Percentiles rank a stretch among this genome's conserved stretches.
Evolutionary conservation across 2,888 invertebrate genomes (phyloP).

Genomic region (Tortricodes alternella): DNA sequence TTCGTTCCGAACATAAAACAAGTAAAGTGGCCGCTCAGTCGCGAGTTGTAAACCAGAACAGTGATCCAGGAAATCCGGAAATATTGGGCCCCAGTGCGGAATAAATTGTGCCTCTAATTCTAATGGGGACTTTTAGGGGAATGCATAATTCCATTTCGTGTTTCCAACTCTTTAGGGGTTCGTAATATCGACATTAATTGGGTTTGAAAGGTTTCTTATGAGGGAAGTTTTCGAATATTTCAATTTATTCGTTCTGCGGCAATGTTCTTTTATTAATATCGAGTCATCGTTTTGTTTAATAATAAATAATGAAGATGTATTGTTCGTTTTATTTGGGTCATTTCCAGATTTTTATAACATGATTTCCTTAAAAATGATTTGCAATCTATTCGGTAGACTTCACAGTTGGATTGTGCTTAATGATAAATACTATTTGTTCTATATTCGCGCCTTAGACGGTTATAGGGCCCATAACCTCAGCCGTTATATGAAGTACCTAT

Average conservation of each 20-base stretch:
- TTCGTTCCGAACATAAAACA: slow-evolving; percentile 8
- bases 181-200: slow-evolving; percentile 72
- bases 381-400: too few relatives aligned
- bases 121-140: slow-evolving; percentile 77
- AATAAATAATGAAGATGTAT: too few relatives aligned
- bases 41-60: slow-evolving; percentile 33
- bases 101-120: slow-evolving; percentile 74
- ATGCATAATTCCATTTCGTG: slow-evolving; percentile 78
- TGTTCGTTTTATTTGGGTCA: too few relatives aligned
- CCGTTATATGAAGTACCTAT: too few relatives aligned
- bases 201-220: slow-evolving; percentile 73
- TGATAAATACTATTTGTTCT: too few relatives aligned
- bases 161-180: slow-evolving; percentile 78
- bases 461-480: too few relatives aligned
- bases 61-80: slow-evolving; percentile 44
- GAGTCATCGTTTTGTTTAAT: too few relatives aligned
- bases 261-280: slow-evolving; percentile 13
- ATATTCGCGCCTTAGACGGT: too few relatives aligned
- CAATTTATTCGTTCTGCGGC: slow-evolving; percentile 44
- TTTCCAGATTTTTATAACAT: too few relatives aligned
- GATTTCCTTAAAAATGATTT: too few relatives aligned
- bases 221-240: slow-evolving; percentile 59
- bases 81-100: slow-evolving; percentile 58
- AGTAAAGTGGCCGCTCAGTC: slow-evolving; percentile 20
- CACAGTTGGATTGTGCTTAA: too few relatives aligned